Conservation (phyloP, 2,888 invertebrate species). For the Plagiodera versicolora region DNA sequence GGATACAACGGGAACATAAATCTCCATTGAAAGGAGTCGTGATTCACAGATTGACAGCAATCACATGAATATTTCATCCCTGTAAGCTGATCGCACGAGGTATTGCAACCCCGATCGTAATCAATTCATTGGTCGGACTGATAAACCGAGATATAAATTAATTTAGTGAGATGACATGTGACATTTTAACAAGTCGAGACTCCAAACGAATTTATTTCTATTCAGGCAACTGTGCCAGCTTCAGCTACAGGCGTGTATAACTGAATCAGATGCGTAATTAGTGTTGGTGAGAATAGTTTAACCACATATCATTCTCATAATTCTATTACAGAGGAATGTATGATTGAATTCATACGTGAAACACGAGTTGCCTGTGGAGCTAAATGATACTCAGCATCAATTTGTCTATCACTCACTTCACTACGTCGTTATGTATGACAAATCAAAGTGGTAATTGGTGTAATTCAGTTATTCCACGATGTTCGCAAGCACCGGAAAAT, state of each 20-base stretch:
- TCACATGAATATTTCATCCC: background rate
- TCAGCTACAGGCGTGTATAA: conserved; percentile 22
- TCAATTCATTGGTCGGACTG: background rate
- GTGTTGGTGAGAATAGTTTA: conserved; percentile 26
- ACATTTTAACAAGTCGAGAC: conserved; percentile 2
- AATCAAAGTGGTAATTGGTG: no score
- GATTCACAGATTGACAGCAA: background rate
- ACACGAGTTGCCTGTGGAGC: conserved; percentile 11
- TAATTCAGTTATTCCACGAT: background rate
- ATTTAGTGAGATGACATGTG: conserved; percentile 8
- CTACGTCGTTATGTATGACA: no score
- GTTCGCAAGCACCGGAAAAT: background rate
- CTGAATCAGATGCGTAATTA: conserved; percentile 27
- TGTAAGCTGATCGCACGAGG: background rate
- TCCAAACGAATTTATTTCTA: background rate
- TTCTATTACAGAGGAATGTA: conserved; percentile 22
- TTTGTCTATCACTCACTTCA: background rate
- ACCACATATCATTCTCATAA: conserved; percentile 29
- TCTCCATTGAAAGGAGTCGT: no score
- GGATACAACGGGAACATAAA: no score
- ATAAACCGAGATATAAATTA: background rate
- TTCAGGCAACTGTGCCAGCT: conserved; percentile 1
- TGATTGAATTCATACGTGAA: conserved; percentile 16
- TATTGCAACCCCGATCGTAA: background rate
- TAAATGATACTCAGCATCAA: conserved; percentile 1